Base-by-base conservation (phyloP, 2,888 invertebrate species). In the Thecophora atra region DNA sequence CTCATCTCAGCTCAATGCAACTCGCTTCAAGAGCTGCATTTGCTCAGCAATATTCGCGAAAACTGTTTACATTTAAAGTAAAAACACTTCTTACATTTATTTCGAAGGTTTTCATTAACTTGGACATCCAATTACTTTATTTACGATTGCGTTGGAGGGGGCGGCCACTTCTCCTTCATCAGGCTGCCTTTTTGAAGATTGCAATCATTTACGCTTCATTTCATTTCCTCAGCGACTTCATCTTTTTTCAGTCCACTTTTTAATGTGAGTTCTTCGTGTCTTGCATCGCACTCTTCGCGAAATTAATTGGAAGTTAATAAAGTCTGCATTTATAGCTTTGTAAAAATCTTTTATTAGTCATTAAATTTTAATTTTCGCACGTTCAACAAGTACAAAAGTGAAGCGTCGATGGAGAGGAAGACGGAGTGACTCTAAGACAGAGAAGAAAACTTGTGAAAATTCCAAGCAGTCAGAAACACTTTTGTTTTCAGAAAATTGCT, bases 311-410 rank as follows among this genome's bases (percentile, higher is more conserved):
- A 2, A 58, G 58, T 58, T 28, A 24, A 58, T 58, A 28, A 58
- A 58, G 28, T 26, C 11, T 66, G 44, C 70, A 73, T 73, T 73
- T 71, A 70, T 73, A 67, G 70, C 54, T 17, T 63, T 67, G 54
- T 73, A 73, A 71, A 73, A 54, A 44, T 70, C 52, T 70, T 70
- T 62, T 70, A 63, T 51, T 62, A 37, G 28, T 47, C 28, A 37
- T 70, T 51, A 70, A 54, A 70, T 73, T 71, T 68, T 62, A 52
- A 67, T 67, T 67, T 37, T 15, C 65, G 51, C 52, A 24, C 67
- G 37, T 19, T 37, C 37, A 54, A 54, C 42, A 64, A 56, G 58
- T 47, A 8, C 1, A 37, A 11, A 37, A 37, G 44, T 21, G 69
- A 28, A 28, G n/a, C n/a, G n/a, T n/a, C n/a, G n/a, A n/a, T n/a